A percentile compares a stretch with the other conserved stretches of the same genome.
Conservation (phyloP, 2,797 vertebrate species). For the Tapera naevia region DNA sequence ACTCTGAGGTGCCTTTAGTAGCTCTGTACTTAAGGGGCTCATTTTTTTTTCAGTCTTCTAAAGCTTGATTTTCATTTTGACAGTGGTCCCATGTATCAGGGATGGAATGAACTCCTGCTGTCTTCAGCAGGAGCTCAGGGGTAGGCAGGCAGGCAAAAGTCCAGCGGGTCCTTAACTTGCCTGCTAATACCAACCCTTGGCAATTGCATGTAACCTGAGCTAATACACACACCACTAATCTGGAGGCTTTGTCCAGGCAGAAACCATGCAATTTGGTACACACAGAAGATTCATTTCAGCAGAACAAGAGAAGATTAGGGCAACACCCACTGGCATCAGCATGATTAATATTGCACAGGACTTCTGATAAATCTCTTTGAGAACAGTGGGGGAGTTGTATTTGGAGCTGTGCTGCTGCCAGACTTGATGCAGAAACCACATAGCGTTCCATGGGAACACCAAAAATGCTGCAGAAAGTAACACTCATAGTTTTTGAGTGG, state of each 20-base stretch:
- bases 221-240: accelerated
- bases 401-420: accelerated
- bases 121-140: not conserved
- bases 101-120: not conserved
- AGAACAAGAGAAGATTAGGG: not conserved
- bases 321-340: accelerated
- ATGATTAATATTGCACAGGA: not conserved
- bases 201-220: accelerated
- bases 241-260: not conserved
- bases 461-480: not conserved
- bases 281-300: not conserved
- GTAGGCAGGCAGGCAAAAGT: not conserved
- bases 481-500: not conserved
- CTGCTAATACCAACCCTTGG: not conserved
- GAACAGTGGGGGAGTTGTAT: not conserved
- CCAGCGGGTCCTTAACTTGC: accelerated
- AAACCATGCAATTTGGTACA: accelerated
- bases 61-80: not conserved
- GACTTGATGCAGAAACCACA: not conserved
- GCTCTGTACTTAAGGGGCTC: not conserved
- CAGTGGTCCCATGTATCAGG: accelerated
- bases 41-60: not conserved
- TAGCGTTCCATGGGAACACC: not conserved
- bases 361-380: not conserved
- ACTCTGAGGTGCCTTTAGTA: not conserved